Evolutionary conservation across 2,113 vertebrate genomes (phyloP), one percentile per base, ranked within the genome.

Genomic region (Petrocephalus zakoni): DNA sequence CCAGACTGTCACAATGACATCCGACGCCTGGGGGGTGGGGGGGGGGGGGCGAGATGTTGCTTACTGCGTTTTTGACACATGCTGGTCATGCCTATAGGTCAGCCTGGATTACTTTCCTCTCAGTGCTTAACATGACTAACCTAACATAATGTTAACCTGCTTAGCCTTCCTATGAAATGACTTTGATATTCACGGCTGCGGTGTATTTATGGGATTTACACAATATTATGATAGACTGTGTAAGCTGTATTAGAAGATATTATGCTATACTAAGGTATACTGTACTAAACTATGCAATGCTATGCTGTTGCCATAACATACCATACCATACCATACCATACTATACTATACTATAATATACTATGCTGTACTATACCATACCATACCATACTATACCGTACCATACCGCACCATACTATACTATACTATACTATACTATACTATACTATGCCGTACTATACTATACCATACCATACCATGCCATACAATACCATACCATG

Each of bases 321-420:
- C 15, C 15, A 53, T 53, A 53, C 52, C 2, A 17, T 53, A 0
- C 53, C 15, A 53, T 53, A 1, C 52, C 52, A 4, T 15, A 4
- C 15, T 0, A 4, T 15, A 0, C 15, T 4, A 5, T 17, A 5
- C 15, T 4, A 1, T 17, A 0, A 2, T 0, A 5, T 55, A 0
- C 3, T 15, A 19, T 53, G 0, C 52, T 13, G 0, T 53, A 4
- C 2, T 3, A 4, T 15, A 53, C 52, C 13, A 15, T 53, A 17
- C 15, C 52, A 53, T 53, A 0, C 3, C 52, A 17, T 53, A 0
- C 52, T 0, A 4, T 55, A 0, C 15, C 17, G 19, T 55, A 1
- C 53, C 53, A 55, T 55, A 1, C 53, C 53, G 19, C 19, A 5
- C 15, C 15, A 19, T 55, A 1, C 17, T 17, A 55, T 55, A 19